Evolutionary conservation across 2,797 vertebrate species (phyloP).

Genomic region (Dipus sagitta): DNA sequence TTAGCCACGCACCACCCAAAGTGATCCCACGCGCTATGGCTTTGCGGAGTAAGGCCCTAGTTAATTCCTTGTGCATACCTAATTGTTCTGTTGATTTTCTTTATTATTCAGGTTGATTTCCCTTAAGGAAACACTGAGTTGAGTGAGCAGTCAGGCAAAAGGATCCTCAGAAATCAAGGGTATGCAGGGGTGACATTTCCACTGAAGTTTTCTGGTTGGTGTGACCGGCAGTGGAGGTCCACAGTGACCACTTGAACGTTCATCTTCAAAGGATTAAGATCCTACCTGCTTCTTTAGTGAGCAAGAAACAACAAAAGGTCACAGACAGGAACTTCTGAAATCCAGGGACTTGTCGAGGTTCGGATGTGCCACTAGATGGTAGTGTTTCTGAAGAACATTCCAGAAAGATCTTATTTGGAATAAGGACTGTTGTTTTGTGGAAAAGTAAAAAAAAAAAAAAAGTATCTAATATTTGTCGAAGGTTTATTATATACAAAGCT

Average conservation of each 20-base stretch:
- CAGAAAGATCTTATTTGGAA: not conserved
- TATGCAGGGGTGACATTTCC: not conserved
- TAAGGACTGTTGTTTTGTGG: not conserved
- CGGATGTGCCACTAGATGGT: slow-evolving; percentile 43
- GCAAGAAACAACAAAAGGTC: not conserved
- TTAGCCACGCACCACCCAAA: not conserved
- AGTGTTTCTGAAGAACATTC: slow-evolving; percentile 46
- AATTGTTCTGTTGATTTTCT: not conserved
- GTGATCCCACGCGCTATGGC: not conserved
- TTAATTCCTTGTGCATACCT: not conserved
- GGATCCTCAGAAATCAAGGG: not conserved
- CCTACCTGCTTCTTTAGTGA: not conserved
- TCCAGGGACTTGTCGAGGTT: not conserved
- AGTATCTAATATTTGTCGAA: not conserved
- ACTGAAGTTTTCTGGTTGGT: not conserved
- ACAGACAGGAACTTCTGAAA: not conserved
- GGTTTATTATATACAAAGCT: not conserved
- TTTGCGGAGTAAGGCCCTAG: not conserved
- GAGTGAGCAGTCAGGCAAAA: not conserved
- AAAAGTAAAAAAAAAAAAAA: not conserved
- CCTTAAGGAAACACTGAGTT: slow-evolving; percentile 1
- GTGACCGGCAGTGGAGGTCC: not conserved
- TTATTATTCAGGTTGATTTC: not conserved
- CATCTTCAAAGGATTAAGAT: not conserved
- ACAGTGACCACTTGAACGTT: not conserved